Percentiles rank a stretch among this genome's conserved stretches.
Conservation (phyloP, 2,797 vertebrate species). For the Sebastes goodei region DNA sequence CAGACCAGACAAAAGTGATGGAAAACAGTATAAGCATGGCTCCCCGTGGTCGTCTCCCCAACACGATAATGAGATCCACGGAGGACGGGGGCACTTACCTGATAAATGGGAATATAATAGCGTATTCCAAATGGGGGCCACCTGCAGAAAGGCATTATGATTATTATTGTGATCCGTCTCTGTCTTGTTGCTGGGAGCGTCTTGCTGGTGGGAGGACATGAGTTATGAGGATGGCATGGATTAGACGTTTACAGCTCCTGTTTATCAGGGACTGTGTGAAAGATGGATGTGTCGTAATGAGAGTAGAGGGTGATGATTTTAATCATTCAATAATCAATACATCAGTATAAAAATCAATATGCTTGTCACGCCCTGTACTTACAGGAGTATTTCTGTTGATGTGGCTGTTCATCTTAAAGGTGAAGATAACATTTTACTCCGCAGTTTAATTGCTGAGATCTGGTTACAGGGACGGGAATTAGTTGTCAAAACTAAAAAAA, state of each 20-base stretch:
- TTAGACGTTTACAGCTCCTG: conserved; percentile 54
- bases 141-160: conserved; percentile 75
- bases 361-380: conserved; percentile 26
- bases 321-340: conserved; percentile 45
- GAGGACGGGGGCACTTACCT: conserved; percentile 69
- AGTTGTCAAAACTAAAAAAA: neutral
- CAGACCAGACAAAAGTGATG: conserved; percentile 50
- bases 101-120: conserved; percentile 78
- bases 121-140: conserved; percentile 70
- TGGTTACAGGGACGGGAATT: neutral
- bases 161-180: conserved; percentile 74
- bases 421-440: conserved; percentile 4
- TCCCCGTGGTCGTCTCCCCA: conserved; percentile 37
- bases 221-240: conserved; percentile 66
- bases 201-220: conserved; percentile 70
- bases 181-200: conserved; percentile 71
- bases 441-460: neutral
- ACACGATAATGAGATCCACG: conserved; percentile 62
- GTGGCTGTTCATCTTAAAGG: neutral
- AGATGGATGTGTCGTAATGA: conserved; percentile 38
- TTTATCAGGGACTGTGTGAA: conserved; percentile 48
- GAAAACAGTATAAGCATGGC: conserved; percentile 37
- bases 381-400: conserved; percentile 17
- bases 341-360: conserved; percentile 20
- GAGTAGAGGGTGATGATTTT: conserved; percentile 16